Base-by-base conservation (phyloP, 2,797 vertebrate species). In the Mallotus villosus region DNA sequence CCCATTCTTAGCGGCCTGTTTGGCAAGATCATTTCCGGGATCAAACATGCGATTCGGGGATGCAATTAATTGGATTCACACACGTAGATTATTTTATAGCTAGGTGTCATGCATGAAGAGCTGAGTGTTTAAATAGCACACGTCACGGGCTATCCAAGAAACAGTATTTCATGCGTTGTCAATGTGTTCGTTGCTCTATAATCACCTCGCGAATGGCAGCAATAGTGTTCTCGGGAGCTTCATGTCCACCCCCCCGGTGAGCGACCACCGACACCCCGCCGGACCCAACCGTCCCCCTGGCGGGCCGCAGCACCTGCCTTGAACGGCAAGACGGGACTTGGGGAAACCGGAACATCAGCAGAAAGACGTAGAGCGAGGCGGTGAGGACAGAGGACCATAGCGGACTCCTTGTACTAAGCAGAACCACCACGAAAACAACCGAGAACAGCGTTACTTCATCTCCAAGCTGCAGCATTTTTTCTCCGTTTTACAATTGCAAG, bases 141-240 rank as follows among this genome's bases (percentile, higher is more conserved):
- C 32, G 0, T 8, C 32, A 34, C 32, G 0, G 32, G 32, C 32
- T 34, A 8, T 34, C 7, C 7, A 34, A 34, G 32, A 34, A 34
- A 46, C 9, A 14, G 8, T 46, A 14, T 46, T 46, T 1, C 0
- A 46, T 46, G 5, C n/a, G 21, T 49, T 24, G 11, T 22, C 16
- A 21, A 49, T 7, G 8, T 49, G 29, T 19, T 16, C 14, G n/a
- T 29, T 21, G 57, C 24, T 53, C 29, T 0, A 4, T 6, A 19
- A 91, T 90, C 81, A 97, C 97, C 94, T 94, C 90, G 29, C 93
- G 86, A 65, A 98, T 95, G n/a, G 97, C 94, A 0, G 91, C 94
- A 57, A 98, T 86, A 0, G 97, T 98, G 91, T 99, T 99, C 89
- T 98, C 97, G 1, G 97, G 97, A 0, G 96, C 97, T 74, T 98